Evolutionary conservation across 2,888 invertebrate species (phyloP), one percentile per base, ranked within the genome.

Genomic region (Cetonia aurata): DNA sequence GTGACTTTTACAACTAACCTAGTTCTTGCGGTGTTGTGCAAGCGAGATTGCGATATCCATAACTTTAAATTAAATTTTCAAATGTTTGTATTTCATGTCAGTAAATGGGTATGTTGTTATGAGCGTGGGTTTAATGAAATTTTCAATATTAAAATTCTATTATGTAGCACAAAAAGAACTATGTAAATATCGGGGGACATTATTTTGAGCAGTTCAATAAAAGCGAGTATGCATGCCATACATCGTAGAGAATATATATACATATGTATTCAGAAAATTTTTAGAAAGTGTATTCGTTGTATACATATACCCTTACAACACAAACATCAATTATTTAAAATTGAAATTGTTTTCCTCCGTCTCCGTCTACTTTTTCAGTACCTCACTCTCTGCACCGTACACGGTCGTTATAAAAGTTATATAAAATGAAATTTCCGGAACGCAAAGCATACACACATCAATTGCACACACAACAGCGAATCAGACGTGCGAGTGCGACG

Each of bases 391-490:
- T 62, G 62, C 48, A 46, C 62, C 62, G 55, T 70, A 55, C 70
- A 70, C 53, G 81, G 80, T 80, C 80, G 81, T 82, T 83, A 82
- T 83, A 83, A 83, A 83, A 84, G 83, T 84, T 84, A 83, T 70
- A 70, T 83, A 83, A 84, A 84, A 84, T 83, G 83, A 83, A 83
- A 84, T 84, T 84, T 84, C 83, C 83, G 83, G 82, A 81, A 83
- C 83, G 83, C 83, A 84, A 83, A 83, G 82, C 83, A 82, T 33
- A 62, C 62, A 59, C 59, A 59, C 25, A 44, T 25, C 9, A 9
- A 15, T 50, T 17, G 50, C 42, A 42, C 10, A 42, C 12, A 44
- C 59, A 13, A 33, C 48, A 59, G 15, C 31, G 33, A 55, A 37
- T 17, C 59, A 25, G 44, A 44, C 80, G 82, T 82, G 79, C 77